Conservation (phyloP, 1,140 invertebrate species). For the Holcopasites calliopsidis region DNA sequence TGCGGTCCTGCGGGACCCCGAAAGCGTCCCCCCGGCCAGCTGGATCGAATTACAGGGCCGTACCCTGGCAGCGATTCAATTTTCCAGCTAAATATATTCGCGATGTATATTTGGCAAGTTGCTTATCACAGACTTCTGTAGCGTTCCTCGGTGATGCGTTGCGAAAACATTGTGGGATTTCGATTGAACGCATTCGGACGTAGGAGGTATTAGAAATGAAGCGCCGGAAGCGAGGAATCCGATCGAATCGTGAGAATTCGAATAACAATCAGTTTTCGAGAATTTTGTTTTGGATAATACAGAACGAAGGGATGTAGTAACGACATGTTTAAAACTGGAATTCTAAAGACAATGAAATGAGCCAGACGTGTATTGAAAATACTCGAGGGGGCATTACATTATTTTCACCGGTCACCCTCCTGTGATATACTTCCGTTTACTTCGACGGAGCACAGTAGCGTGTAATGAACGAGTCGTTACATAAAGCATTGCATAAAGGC, state of each 20-base stretch:
- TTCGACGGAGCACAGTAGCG: background rate
- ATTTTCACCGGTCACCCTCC: constrained; percentile 1
- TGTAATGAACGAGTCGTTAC: background rate
- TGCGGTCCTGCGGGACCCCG: constrained; percentile 43
- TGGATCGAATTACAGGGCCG: constrained; percentile 61
- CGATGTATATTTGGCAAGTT: constrained; percentile 54
- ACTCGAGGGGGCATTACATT: background rate
- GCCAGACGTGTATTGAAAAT: background rate
- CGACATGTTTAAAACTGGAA: background rate
- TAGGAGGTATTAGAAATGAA: background rate
- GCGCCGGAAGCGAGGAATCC: too few species aligned
- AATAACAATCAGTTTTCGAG: background rate
- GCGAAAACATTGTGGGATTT: constrained; percentile 34
- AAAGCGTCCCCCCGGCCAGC: constrained; percentile 35
- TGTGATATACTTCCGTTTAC: constrained; percentile 23
- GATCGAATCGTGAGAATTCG: too few species aligned
- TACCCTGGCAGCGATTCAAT: constrained; percentile 61
- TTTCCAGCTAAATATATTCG: constrained; percentile 58
- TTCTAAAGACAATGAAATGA: too few species aligned
- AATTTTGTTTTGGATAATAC: background rate
- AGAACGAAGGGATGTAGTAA: background rate
- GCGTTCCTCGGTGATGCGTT: background rate
- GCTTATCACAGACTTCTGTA: constrained; percentile 37
- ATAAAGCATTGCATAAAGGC: constrained; percentile 32
- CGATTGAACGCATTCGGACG: background rate